Percentiles rank a stretch among this genome's conserved stretches.
These are phyloP conservation scores for Pasiphila rectangulata DNA, from an alignment of 2,888 invertebrate genomes.

Conservation along the genomic window DNA sequence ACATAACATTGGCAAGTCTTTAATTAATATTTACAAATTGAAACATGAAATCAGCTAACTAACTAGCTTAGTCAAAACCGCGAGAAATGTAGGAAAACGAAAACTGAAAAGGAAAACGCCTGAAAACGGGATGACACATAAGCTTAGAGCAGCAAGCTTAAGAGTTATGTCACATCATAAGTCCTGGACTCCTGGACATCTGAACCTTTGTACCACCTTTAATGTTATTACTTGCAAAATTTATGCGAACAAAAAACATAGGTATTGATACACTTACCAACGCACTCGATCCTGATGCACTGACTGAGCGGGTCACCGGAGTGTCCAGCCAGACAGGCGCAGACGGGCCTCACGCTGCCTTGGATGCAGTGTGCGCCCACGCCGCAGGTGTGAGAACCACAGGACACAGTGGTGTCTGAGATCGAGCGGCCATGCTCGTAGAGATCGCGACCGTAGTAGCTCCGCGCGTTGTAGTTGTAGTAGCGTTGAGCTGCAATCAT, in stretches of 20 bases:
- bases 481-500: constrained; percentile 61
- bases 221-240: no score
- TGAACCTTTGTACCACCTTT: no score
- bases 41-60: no score
- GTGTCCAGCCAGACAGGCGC: constrained; percentile 89
- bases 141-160: no score
- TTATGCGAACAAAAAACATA: neutral
- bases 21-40: no score
- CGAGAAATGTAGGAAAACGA: no score
- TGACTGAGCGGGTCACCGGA: constrained; percentile 88
- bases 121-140: no score
- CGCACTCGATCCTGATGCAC: constrained; percentile 87
- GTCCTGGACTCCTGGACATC: no score
- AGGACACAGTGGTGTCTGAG: constrained; percentile 71
- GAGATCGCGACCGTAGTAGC: constrained; percentile 58
- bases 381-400: constrained; percentile 84
- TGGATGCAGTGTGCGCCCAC: constrained; percentile 84
- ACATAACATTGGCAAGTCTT: no score
- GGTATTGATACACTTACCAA: constrained; percentile 73
- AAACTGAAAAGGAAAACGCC: no score
- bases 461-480: constrained; percentile 51
- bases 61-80: no score
- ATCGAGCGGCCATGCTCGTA: constrained; percentile 72
- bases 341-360: constrained; percentile 87
- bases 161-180: no score